Percentiles rank a stretch among this genome's conserved stretches.
These are phyloP conservation scores for Protobothrops flavoviridis DNA, from an alignment of 2,113 vertebrate species.

Conservation along the genomic window DNA sequence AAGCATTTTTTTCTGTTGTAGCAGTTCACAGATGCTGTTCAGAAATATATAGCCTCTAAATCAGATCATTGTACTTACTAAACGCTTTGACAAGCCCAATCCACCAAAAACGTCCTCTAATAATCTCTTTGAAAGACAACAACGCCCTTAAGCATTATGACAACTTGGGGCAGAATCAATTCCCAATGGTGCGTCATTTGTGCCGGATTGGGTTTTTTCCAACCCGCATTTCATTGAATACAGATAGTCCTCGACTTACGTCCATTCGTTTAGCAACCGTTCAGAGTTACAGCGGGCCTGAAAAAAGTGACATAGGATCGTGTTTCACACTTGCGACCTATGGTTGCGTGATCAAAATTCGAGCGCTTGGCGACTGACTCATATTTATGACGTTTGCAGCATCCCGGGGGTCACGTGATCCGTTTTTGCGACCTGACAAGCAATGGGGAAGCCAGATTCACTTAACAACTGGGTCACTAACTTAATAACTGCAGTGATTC, in stretches of 20 bases:
- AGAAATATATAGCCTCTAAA: neutral
- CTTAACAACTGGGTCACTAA: too few species aligned
- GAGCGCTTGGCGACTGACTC: too few species aligned
- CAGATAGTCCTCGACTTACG: neutral
- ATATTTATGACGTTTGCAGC: too few species aligned
- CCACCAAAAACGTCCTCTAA: neutral
- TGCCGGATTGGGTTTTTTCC: neutral
- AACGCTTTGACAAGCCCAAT: neutral
- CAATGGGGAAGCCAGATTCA: too few species aligned
- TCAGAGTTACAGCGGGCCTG: too few species aligned
- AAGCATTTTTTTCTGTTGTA: neutral
- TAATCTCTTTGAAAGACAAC: neutral
- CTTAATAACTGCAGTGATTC: neutral
- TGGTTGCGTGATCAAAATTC: too few species aligned
- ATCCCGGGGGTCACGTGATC: too few species aligned
- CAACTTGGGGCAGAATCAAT: neutral
- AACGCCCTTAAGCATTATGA: neutral
- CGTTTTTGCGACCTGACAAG: too few species aligned
- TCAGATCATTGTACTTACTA: neutral
- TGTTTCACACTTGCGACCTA: too few species aligned
- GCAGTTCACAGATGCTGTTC: neutral
- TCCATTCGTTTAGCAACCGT: too few species aligned
- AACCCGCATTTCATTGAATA: neutral
- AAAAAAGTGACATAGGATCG: too few species aligned
- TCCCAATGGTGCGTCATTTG: neutral